Evolutionary conservation across 2,888 invertebrate genomes (phyloP).

Genomic region (Synergus laeviventris): DNA sequence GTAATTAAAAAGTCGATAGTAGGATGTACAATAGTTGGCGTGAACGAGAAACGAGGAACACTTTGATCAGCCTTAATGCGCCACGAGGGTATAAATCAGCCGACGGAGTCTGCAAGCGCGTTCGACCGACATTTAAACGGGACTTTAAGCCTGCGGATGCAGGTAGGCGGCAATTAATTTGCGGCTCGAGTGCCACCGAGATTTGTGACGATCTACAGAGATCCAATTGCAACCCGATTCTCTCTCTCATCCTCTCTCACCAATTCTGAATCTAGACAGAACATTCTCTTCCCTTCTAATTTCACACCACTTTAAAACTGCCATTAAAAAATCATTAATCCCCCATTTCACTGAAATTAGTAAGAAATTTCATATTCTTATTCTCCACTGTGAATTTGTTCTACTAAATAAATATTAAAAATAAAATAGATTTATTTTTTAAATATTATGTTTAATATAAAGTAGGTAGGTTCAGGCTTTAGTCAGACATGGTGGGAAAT

Average conservation of each 20-base stretch:
- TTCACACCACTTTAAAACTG: background rate
- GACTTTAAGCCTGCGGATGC: conserved; percentile 47
- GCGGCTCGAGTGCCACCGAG: conserved; percentile 44
- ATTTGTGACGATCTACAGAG: conserved; percentile 35
- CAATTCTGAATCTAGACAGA: conserved; percentile 20
- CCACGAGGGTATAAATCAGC: conserved; percentile 40
- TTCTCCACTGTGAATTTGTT: background rate
- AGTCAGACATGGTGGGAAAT: no score
- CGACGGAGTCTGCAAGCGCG: conserved; percentile 27
- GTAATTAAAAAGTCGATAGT: conserved; percentile 29
- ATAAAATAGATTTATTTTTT: no score
- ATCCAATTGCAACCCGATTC: conserved; percentile 35
- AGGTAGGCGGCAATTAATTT: conserved; percentile 51
- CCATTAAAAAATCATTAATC: background rate
- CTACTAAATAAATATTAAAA: background rate
- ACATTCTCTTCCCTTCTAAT: background rate
- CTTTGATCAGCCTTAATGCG: conserved; percentile 38
- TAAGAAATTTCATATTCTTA: background rate
- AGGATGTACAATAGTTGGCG: conserved; percentile 8
- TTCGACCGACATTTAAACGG: conserved; percentile 46
- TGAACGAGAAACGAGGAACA: conserved; percentile 29
- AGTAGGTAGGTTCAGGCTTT: no score
- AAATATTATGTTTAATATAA: no score
- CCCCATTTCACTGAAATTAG: background rate
- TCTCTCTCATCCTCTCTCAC: conserved; percentile 4